Evolutionary conservation across 2,797 vertebrate species (phyloP).

Genomic region (Periparus ater): DNA sequence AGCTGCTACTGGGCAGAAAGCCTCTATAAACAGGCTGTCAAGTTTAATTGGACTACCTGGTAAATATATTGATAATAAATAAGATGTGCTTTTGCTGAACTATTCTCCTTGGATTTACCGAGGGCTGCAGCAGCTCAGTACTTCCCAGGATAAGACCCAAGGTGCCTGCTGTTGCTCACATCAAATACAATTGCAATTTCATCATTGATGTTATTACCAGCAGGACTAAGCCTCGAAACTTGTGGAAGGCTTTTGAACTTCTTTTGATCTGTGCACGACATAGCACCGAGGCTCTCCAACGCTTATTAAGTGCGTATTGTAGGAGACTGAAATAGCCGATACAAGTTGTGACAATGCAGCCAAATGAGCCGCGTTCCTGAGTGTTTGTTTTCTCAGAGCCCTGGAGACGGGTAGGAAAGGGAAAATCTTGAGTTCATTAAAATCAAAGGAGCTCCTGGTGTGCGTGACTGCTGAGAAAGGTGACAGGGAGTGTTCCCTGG

Average conservation of each 20-base stretch:
- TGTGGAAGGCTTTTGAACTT: neutral
- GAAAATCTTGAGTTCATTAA: constrained; percentile 42
- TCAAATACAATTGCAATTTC: neutral
- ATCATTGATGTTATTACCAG: neutral
- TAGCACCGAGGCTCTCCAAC: neutral
- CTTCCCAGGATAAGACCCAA: neutral
- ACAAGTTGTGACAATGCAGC: neutral
- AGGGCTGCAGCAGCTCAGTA: neutral
- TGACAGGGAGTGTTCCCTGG: neutral
- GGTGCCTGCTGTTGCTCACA: neutral
- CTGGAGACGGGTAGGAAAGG: neutral
- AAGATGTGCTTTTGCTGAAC: neutral
- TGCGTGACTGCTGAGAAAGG: neutral
- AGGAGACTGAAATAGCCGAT: neutral
- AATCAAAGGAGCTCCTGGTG: constrained; percentile 12
- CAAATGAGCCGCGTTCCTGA: neutral
- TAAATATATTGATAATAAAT: constrained; percentile 52
- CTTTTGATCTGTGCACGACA: neutral
- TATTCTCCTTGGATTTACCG: neutral
- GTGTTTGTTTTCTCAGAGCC: constrained; percentile 1
- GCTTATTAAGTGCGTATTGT: neutral
- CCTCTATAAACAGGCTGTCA: constrained; percentile 20
- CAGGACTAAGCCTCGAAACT: neutral
- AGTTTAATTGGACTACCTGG: constrained; percentile 24
- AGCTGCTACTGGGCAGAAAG: constrained; percentile 29